Percentiles rank a stretch among this genome's conserved stretches.
Conservation (phyloP, 2,888 invertebrate genomes). For the Halocaridina rubra region DNA sequence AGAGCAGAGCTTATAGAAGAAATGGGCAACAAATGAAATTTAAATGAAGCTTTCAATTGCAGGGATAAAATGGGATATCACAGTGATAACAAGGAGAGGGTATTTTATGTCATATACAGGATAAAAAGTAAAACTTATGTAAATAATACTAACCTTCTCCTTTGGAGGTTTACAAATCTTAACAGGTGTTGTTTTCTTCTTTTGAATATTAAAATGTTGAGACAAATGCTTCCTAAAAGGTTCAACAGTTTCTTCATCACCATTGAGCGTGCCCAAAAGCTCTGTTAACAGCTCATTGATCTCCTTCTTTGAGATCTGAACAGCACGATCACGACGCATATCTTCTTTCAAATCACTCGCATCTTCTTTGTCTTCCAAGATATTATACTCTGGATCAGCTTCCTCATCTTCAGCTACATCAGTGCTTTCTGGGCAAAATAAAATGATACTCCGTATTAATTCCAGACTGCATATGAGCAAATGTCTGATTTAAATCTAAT, state of each 20-base stretch:
- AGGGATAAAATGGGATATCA: no score
- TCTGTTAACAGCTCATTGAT: slow-evolving; percentile 85
- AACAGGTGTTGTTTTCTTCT: background rate
- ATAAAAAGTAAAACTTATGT: no score
- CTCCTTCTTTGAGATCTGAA: slow-evolving; percentile 88
- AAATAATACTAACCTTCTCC: no score
- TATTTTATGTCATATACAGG: no score
- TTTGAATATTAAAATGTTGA: background rate
- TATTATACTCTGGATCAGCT: slow-evolving; percentile 52
- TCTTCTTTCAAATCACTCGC: slow-evolving; percentile 82
- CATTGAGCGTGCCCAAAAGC: slow-evolving; percentile 71
- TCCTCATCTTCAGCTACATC: slow-evolving; percentile 45
- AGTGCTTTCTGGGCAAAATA: slow-evolving; percentile 28
- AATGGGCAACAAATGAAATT: no score
- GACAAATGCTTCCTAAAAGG: slow-evolving; percentile 15
- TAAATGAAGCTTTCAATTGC: no score
- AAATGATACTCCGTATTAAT: no score
- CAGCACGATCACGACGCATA: slow-evolving; percentile 79
- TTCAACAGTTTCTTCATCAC: background rate
- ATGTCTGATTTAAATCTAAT: no score
- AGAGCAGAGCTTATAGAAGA: no score
- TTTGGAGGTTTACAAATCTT: no score
- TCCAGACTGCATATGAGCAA: no score
- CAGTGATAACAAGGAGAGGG: no score
- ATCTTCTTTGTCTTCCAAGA: slow-evolving; percentile 54